A percentile compares a stretch with the other conserved stretches of the same genome.
These are phyloP conservation scores for Lordiphosa collinella DNA, from an alignment of 1,140 invertebrate genomes.

Conservation along the genomic window DNA sequence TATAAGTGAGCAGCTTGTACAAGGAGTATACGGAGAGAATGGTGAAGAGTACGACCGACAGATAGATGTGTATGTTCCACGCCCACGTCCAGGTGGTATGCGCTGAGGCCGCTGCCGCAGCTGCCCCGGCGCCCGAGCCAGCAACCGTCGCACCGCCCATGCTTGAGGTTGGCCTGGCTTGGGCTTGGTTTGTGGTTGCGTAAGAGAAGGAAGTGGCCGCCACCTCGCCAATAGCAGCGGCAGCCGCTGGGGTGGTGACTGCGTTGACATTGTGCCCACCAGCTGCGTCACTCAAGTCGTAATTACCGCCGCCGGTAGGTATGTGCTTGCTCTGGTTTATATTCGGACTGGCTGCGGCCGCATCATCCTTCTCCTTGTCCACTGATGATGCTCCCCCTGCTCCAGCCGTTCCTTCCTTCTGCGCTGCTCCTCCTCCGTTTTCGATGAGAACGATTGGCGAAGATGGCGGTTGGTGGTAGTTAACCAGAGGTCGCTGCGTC, in stretches of 20 bases:
- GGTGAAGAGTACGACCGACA: conserved; percentile 90
- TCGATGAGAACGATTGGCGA: conserved; percentile 55
- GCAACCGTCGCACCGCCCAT: conserved; percentile 14
- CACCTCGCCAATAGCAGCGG: conserved; percentile 56
- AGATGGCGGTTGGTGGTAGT: conserved; percentile 57
- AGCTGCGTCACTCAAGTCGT: conserved; percentile 20
- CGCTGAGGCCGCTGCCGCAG: conserved; percentile 75
- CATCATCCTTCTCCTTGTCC: conserved; percentile 25
- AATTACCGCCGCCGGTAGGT: conserved; percentile 2
- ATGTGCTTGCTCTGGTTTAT: conserved; percentile 66
- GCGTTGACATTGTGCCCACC: conserved; percentile 4
- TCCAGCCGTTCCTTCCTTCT: neutral
- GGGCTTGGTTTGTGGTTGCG: conserved; percentile 33
- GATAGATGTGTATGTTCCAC: conserved; percentile 94
- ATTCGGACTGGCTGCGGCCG: conserved; percentile 40
- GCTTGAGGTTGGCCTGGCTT: conserved; percentile 4
- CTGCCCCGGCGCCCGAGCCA: conserved; percentile 59
- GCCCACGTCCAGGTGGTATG: conserved; percentile 87
- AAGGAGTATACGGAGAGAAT: conserved; percentile 90
- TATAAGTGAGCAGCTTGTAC: conserved; percentile 89
- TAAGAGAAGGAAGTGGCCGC: conserved; percentile 54
- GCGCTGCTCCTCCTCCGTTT: conserved; percentile 7
- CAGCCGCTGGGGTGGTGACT: conserved; percentile 57
- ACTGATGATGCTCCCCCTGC: neutral
- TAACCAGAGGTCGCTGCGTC: conserved; percentile 81